phyloP scores from a whole-genome alignment of 2,797 vertebrate genomes.

The Scarus forsteni region DNA sequence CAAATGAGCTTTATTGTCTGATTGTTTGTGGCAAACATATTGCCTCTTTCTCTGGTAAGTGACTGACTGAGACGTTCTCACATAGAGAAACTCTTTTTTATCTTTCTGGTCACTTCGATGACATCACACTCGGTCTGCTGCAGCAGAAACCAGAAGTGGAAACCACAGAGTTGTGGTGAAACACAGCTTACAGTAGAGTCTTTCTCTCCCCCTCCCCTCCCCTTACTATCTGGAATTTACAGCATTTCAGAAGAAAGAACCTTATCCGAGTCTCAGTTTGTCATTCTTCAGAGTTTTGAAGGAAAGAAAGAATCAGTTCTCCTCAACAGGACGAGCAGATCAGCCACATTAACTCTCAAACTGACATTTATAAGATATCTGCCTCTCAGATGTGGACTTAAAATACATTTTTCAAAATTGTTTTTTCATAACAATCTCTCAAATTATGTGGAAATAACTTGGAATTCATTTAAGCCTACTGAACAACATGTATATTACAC shows the following conservation, averaged over 20 bases:
- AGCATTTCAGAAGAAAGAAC: slow-evolving; percentile 13
- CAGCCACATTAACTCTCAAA: too few relatives aligned
- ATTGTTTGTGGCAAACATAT: too few relatives aligned
- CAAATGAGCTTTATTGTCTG: too few relatives aligned
- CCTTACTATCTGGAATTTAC: slow-evolving; percentile 37
- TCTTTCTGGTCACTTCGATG: neutral
- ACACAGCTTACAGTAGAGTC: slow-evolving; percentile 3
- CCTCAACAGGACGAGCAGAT: neutral
- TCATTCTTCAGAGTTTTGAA: neutral
- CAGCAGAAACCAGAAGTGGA: slow-evolving; percentile 38
- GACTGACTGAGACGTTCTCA: accelerated
- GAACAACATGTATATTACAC: too few relatives aligned
- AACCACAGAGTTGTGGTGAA: slow-evolving; percentile 14
- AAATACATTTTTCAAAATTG: too few relatives aligned
- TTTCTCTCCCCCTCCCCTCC: slow-evolving; percentile 11
- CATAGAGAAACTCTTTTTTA: neutral
- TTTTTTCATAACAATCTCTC: too few relatives aligned
- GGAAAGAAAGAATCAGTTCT: slow-evolving; percentile 28
- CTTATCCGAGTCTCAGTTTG: slow-evolving; percentile 5
- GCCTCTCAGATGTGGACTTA: too few relatives aligned
- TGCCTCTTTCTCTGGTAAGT: too few relatives aligned
- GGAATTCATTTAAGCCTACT: too few relatives aligned
- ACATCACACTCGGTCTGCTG: neutral
- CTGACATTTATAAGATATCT: neutral
- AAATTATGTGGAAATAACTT: too few relatives aligned